Conservation (phyloP, 1,140 invertebrate species). For the Aphis craccivora region DNA sequence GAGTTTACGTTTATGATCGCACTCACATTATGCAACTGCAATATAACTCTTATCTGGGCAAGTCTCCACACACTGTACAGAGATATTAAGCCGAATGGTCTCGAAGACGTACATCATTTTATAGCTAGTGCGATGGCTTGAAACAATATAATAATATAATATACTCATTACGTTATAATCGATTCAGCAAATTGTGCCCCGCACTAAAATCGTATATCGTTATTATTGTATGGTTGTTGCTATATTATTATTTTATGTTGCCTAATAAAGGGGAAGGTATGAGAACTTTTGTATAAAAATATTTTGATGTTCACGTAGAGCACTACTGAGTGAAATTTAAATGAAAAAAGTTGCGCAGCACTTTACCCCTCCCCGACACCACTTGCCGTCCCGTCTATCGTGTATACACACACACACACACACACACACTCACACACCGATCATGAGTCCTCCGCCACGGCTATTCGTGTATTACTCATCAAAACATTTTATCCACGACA, state of each 20-base stretch:
- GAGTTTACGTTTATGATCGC: neutral
- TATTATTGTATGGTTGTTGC: neutral
- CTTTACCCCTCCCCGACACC: neutral
- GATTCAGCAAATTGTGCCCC: neutral
- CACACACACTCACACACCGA: neutral
- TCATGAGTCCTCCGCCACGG: neutral
- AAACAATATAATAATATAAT: neutral
- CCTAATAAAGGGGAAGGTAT: neutral
- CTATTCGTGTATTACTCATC: conserved; percentile 40
- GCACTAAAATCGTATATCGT: neutral
- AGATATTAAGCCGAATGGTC: no score
- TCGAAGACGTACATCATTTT: no score
- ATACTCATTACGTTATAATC: neutral
- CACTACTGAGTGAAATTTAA: conserved; percentile 27
- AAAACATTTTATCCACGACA: conserved; percentile 46
- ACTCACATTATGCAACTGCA: neutral
- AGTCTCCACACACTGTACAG: neutral
- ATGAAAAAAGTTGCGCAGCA: conserved; percentile 44
- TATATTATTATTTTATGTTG: neutral
- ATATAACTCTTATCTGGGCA: neutral
- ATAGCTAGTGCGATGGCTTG: no score
- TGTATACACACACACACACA: no score
- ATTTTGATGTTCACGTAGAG: conserved; percentile 21
- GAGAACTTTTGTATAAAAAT: neutral
- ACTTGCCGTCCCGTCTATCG: neutral